Evolutionary conservation across 2,113 vertebrate species (phyloP).

Genomic region (Amblyopsis rosae): DNA sequence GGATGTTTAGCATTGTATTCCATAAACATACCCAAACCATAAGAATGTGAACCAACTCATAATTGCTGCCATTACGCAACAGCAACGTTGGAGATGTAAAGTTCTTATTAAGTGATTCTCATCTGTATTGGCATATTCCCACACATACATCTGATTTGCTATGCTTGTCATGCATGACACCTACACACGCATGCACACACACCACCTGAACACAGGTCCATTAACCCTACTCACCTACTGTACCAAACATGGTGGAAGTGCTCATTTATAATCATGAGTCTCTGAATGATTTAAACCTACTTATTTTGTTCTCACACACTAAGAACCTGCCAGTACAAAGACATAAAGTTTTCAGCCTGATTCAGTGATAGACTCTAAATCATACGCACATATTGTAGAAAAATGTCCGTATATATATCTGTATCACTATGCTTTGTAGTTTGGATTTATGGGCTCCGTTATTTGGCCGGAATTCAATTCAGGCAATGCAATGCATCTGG

Average conservation of each 20-base stretch:
- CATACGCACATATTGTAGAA: too few relatives aligned
- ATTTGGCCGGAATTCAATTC: too few relatives aligned
- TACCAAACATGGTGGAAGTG: not conserved
- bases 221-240: conserved; percentile 17
- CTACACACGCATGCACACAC: not conserved
- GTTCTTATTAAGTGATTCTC: conserved; percentile 8
- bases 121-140: conserved; percentile 13
- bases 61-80: not conserved
- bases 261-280: conserved; percentile 32
- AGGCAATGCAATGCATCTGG: too few relatives aligned
- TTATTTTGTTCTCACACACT: not conserved
- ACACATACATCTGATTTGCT: conserved; percentile 24
- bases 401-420: too few relatives aligned
- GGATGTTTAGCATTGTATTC: not conserved
- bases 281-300: conserved; percentile 11
- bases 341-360: not conserved
- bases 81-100: not conserved
- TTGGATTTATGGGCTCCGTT: not conserved
- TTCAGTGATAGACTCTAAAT: not conserved
- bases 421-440: not conserved
- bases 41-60: not conserved
- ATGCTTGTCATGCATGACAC: conserved; percentile 15
- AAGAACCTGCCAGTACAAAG: not conserved
- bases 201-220: conserved; percentile 6
- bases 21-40: not conserved